Evolutionary conservation across 2,888 invertebrate genomes (phyloP), one percentile per base, ranked within the genome.

Genomic region (Cryptops parisi): DNA sequence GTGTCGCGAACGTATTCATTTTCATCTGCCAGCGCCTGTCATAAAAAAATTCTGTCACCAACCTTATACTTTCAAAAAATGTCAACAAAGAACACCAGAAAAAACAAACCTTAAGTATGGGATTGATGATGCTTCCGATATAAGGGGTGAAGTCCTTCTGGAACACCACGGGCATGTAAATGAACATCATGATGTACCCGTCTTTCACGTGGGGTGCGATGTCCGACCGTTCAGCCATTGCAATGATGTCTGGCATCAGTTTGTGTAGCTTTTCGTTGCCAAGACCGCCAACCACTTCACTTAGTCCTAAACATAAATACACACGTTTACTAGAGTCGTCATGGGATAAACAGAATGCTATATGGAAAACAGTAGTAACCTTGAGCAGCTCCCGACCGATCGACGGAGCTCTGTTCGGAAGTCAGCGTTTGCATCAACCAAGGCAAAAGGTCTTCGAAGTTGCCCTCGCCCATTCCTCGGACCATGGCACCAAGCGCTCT

Each of bases 181-280:
- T 97, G 70, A 96, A 99, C 90, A 98, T 91, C 91, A 98, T 94
- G 58, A 99, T 94, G 73, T 99, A 99, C 43, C 98, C 98, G 72
- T 98, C 98, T 65, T 97, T 89, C 1, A 98, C 96, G 70, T 94
- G 91, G 0, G 98, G 88, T 4, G 91, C 88, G 62, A 91, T 88
- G 68, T 93, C 91, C 1, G 82, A 81, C 56, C 93, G 78, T 67
- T 91, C 90, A 0, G 94, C 90, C 0, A 93, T 94, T 50, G 84
- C 78, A 60, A 96, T 93, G 58, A 96, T 91, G 67, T 94, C 88
- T 0, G 94, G 96, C 96, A 99, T 98, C 52, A 97, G 78, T 70
- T 87, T 87, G 65, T 93, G 85, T 59, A 99, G 76, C 70, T 96
- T 94, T 64, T 88, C 88, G 26, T 88, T 84, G 17, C 98, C 98